These are phyloP conservation scores for Altica lythri DNA, from an alignment of 2,888 invertebrate genomes.

Conservation along the genomic window DNA sequence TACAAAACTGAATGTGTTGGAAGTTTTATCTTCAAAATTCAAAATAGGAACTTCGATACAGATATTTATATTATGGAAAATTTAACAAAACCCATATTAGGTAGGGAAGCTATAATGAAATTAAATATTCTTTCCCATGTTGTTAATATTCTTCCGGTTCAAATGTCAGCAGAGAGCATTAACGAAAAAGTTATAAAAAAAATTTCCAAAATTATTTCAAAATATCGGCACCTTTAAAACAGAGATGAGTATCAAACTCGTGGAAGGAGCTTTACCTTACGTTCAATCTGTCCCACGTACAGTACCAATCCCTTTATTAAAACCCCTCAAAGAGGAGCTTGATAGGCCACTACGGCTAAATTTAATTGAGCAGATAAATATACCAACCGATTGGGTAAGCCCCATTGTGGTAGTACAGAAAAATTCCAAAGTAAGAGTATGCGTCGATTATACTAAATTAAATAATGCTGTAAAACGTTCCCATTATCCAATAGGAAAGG, in stretches of 20 bases:
- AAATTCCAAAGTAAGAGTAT: constrained; percentile 27
- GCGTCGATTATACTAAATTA: constrained; percentile 33
- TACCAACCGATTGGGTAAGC: constrained; percentile 28
- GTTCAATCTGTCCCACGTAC: constrained; percentile 31
- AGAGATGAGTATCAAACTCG: constrained; percentile 22
- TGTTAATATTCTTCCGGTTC: too few relatives aligned
- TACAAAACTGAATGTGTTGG: constrained; percentile 4
- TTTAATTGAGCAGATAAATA: constrained; percentile 32
- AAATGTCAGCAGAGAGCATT: background rate
- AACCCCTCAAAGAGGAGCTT: constrained; percentile 32
- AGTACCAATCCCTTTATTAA: constrained; percentile 34
- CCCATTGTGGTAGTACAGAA: constrained; percentile 35
- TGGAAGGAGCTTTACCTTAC: constrained; percentile 24
- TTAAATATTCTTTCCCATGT: constrained; percentile 19
- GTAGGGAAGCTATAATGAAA: constrained; percentile 16
- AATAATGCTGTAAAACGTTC: constrained; percentile 35
- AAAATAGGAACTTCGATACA: constrained; percentile 12
- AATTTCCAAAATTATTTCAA: constrained; percentile 23
- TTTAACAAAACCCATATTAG: constrained; percentile 25
- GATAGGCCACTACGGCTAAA: constrained; percentile 26
- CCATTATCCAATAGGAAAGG: constrained; percentile 41
- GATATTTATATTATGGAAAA: constrained; percentile 24
- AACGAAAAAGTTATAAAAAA: constrained; percentile 8
- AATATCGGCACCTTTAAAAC: constrained; percentile 28
- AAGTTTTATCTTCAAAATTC: background rate